A percentile compares a stretch with the other conserved stretches of the same genome.
phyloP scores from a whole-genome alignment of 2,113 vertebrate species.

The Emydura subglobosa region DNA sequence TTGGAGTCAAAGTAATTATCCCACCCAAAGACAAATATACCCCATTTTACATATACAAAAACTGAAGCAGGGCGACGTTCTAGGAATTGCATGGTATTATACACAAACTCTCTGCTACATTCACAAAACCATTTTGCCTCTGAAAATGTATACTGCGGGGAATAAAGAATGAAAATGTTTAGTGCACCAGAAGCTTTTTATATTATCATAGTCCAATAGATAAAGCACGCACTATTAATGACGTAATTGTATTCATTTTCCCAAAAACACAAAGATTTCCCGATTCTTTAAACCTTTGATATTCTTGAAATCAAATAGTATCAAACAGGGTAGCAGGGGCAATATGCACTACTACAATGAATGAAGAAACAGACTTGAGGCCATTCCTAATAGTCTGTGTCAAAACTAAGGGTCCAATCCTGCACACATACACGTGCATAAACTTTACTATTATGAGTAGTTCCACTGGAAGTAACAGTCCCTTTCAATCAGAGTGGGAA shows the following conservation, averaged over 20 bases:
- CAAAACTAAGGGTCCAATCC: neutral
- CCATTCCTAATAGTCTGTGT: neutral
- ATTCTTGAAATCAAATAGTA: neutral
- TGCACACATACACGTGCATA: neutral
- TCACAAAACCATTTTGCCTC: neutral
- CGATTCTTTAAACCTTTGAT: neutral
- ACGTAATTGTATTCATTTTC: neutral
- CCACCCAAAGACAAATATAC: neutral
- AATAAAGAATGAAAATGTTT: neutral
- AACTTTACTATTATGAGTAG: neutral
- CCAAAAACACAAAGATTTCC: neutral
- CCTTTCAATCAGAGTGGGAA: neutral
- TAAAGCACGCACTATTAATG: neutral
- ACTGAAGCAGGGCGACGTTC: neutral
- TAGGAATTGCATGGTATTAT: neutral
- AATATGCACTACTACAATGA: neutral
- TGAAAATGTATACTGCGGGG: neutral
- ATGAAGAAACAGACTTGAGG: neutral
- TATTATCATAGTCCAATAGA: conserved; percentile 29
- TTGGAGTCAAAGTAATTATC: neutral
- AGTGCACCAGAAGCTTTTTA: conserved; percentile 15
- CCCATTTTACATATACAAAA: neutral
- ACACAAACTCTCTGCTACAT: neutral
- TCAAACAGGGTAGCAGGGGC: neutral
- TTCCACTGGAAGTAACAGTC: neutral